Percentiles rank a stretch among this genome's conserved stretches.
Evolutionary conservation across 2,888 invertebrate genomes (phyloP).

Genomic region (Pilophorus perplexus): DNA sequence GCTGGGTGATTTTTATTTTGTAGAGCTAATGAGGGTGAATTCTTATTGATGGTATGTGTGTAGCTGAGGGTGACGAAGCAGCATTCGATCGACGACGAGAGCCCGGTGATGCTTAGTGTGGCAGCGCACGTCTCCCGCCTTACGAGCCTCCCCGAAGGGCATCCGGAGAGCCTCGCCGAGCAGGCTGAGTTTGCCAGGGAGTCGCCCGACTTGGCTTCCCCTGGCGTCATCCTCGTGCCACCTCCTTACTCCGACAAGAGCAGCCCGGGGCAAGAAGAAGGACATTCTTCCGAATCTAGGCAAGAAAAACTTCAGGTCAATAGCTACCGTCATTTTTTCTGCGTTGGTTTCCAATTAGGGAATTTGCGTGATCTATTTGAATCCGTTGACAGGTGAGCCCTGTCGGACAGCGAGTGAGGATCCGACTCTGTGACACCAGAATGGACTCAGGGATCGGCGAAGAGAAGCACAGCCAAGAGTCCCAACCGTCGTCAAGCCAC

Average conservation of each 20-base stretch:
- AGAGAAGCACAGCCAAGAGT: constrained; percentile 49
- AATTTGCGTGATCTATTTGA: neutral
- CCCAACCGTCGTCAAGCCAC: constrained; percentile 46
- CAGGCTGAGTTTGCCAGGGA: constrained; percentile 7
- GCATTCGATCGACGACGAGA: constrained; percentile 44
- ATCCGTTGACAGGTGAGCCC: constrained; percentile 45
- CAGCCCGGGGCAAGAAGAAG: constrained; percentile 16
- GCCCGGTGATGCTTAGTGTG: constrained; percentile 37
- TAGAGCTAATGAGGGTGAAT: neutral
- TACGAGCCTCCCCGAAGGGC: constrained; percentile 38
- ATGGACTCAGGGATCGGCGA: constrained; percentile 48
- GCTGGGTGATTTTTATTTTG: neutral
- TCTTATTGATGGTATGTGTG: neutral
- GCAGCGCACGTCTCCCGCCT: constrained; percentile 23
- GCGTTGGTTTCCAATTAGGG: no score
- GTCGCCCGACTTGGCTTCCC: constrained; percentile 49
- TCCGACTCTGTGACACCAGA: constrained; percentile 47
- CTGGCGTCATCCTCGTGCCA: constrained; percentile 50
- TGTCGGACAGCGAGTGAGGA: constrained; percentile 48
- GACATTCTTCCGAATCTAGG: constrained; percentile 38
- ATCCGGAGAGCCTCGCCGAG: constrained; percentile 15
- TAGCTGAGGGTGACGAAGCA: constrained; percentile 45
- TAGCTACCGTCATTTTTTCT: no score
- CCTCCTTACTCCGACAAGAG: constrained; percentile 48
- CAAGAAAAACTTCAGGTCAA: constrained; percentile 46